Percentiles rank a stretch among this genome's conserved stretches.
These are phyloP conservation scores for Myiotriccus ornatus DNA, from an alignment of 2,797 vertebrate species.

Conservation along the genomic window DNA sequence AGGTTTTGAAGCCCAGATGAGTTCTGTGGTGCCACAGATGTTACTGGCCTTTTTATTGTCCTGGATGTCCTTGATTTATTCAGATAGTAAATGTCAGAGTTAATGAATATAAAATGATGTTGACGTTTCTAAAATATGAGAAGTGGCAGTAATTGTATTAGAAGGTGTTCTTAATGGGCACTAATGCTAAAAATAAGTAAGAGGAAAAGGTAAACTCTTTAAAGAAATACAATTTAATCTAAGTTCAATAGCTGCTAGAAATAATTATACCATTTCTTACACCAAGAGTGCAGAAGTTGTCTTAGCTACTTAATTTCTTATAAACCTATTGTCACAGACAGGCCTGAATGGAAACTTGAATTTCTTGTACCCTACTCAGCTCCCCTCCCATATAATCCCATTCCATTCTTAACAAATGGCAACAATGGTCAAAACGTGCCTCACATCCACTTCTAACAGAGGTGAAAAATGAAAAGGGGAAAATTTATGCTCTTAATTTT, in stretches of 20 bases:
- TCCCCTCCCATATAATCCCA: not conserved
- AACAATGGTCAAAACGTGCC: not conserved
- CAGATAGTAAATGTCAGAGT: not conserved
- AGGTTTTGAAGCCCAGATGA: not conserved
- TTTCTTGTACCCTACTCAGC: not conserved
- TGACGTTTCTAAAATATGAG: not conserved
- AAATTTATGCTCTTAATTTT: not conserved
- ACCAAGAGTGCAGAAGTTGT: not conserved
- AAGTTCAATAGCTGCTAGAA: not conserved
- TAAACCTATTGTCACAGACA: not conserved
- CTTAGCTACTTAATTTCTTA: not conserved
- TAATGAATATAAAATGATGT: not conserved
- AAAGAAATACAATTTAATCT: not conserved
- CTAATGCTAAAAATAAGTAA: not conserved
- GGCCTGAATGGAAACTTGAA: not conserved
- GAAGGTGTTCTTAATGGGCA: not conserved
- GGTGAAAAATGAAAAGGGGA: not conserved
- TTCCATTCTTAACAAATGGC: not conserved
- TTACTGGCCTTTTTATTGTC: not conserved
- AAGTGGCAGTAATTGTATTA: not conserved
- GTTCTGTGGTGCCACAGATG: not conserved
- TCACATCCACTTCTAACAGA: not conserved
- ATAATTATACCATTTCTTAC: not conserved
- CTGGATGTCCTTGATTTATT: not conserved
- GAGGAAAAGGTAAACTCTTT: not conserved